Percentiles rank a stretch among this genome's conserved stretches.
phyloP scores from a whole-genome alignment of 2,113 vertebrate genomes.

The Corythornis vintsioides region DNA sequence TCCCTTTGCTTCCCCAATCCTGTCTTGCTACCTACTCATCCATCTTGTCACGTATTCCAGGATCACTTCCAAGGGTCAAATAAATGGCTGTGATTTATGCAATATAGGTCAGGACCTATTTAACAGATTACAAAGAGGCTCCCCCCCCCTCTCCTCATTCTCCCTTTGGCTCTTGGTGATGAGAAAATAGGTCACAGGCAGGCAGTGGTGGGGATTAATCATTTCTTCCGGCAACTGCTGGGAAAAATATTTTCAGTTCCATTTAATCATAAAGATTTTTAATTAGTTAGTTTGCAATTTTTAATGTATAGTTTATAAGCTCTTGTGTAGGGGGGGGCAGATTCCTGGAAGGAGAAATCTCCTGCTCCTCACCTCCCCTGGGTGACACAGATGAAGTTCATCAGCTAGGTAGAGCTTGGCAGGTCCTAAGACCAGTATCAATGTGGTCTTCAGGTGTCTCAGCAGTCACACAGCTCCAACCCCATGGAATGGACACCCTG shows the following conservation, averaged over 20 bases:
- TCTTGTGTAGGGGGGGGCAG: not conserved
- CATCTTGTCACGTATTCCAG: conserved; percentile 4
- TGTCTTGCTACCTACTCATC: conserved; percentile 33
- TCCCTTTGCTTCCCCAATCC: conserved; percentile 4
- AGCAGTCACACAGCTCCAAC: not conserved
- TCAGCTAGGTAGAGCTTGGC: not conserved
- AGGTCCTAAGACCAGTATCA: not conserved
- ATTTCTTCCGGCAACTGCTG: conserved; percentile 73
- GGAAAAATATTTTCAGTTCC: conserved; percentile 72
- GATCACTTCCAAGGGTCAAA: conserved; percentile 64
- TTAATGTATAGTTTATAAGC: conserved; percentile 42
- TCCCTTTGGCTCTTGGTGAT: conserved; percentile 13
- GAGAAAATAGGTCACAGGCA: conserved; percentile 79
- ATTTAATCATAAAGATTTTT: conserved; percentile 78
- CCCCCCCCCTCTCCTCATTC: not conserved
- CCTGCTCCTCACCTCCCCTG: not conserved
- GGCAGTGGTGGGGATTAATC: conserved; percentile 67
- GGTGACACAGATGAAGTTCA: not conserved
- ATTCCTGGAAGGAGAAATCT: conserved; percentile 28
- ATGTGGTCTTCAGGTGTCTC: not conserved
- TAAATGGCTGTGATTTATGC: conserved; percentile 46
- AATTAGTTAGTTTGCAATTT: conserved; percentile 74
- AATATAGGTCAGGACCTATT: conserved; percentile 75
- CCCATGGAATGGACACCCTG: not conserved
- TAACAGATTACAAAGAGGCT: conserved; percentile 47